A percentile compares a stretch with the other conserved stretches of the same genome.
These are phyloP conservation scores for Oncorhynchus kisutch DNA, from an alignment of 2,113 vertebrate genomes.

Conservation along the genomic window DNA sequence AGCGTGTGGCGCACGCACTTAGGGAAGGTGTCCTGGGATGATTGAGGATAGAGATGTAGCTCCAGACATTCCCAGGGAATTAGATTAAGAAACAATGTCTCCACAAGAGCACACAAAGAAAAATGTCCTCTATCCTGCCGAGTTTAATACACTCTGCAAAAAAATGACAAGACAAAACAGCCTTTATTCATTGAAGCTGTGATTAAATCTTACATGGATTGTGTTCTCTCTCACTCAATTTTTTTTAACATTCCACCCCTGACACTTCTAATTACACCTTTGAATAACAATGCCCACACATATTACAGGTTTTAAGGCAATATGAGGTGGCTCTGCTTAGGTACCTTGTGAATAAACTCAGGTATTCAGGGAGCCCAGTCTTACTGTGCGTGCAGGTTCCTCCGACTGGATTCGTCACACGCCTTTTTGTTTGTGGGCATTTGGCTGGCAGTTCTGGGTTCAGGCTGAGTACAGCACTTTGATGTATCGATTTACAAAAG, in stretches of 20 bases:
- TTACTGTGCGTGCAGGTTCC: background rate
- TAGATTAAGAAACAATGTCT: slow-evolving; percentile 30
- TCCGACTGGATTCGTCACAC: background rate
- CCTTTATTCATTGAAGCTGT: slow-evolving; percentile 3
- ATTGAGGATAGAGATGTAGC: slow-evolving; percentile 17
- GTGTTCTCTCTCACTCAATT: background rate
- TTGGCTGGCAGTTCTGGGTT: slow-evolving; percentile 15
- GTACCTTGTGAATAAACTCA: background rate
- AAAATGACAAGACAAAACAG: slow-evolving; percentile 11
- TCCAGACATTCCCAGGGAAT: slow-evolving; percentile 14
- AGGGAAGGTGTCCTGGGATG: slow-evolving; percentile 27
- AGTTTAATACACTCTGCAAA: slow-evolving; percentile 8
- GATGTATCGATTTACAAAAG: slow-evolving; percentile 26
- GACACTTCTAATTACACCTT: slow-evolving; percentile 8
- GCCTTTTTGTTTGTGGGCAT: background rate
- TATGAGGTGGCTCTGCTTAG: background rate
- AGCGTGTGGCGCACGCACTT: slow-evolving; percentile 10
- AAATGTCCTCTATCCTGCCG: slow-evolving; percentile 17
- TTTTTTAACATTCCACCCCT: background rate
- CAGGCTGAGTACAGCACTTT: slow-evolving; percentile 16
- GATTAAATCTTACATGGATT: slow-evolving; percentile 8
- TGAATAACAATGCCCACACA: background rate
- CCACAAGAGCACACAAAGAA: slow-evolving; percentile 11
- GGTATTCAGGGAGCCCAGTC: background rate
- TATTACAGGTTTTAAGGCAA: too few species aligned